These are phyloP conservation scores for Patiria miniata DNA, from an alignment of 35 echinoderm and acorn worm genomes.

Conservation along the genomic window DNA sequence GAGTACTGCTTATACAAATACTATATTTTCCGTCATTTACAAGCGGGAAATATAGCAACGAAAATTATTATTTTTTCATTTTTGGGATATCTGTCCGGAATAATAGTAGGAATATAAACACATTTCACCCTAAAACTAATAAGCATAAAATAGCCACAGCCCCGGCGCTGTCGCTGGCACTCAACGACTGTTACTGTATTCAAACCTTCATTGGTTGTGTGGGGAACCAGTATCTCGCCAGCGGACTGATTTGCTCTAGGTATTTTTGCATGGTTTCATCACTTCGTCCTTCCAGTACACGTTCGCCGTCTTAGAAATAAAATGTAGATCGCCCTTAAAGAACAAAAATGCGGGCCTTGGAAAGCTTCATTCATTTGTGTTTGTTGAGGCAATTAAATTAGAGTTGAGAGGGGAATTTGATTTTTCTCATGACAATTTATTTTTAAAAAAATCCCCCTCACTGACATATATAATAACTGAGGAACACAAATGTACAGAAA, in stretches of 20 bases:
- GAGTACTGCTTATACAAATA: too few relatives aligned
- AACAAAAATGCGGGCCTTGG: too few relatives aligned
- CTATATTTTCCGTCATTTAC: too few relatives aligned
- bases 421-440: too few relatives aligned
- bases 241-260: not conserved
- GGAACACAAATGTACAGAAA: too few relatives aligned
- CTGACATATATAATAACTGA: too few relatives aligned
- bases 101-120: not conserved
- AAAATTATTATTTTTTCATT: not conserved
- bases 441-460: too few relatives aligned
- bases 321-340: too few relatives aligned
- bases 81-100: not conserved
- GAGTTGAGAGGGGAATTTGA: too few relatives aligned
- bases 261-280: not conserved
- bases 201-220: not conserved
- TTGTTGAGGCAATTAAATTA: too few relatives aligned
- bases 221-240: not conserved
- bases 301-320: conserved; percentile 1
- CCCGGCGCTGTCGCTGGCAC: conserved; percentile 6
- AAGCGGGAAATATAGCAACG: too few relatives aligned
- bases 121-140: not conserved
- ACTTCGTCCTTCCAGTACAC: not conserved
- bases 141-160: conserved; percentile 26
- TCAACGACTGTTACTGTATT: conserved; percentile 5
- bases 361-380: too few relatives aligned